Evolutionary conservation across 2,113 vertebrate genomes (phyloP).

Genomic region (Herpetotheres cachinnans): DNA sequence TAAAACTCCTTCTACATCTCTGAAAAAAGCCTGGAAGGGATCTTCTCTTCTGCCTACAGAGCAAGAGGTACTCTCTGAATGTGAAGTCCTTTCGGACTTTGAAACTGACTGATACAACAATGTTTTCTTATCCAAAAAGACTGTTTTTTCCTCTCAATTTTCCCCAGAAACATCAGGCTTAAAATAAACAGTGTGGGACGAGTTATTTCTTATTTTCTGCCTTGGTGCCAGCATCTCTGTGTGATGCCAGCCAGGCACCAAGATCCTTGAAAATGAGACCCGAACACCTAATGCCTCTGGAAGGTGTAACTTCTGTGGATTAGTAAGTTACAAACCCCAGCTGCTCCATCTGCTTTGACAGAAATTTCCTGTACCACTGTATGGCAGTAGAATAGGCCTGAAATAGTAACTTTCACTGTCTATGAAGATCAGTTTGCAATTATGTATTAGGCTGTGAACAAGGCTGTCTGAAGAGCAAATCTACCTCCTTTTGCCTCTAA

Average conservation of each 20-base stretch:
- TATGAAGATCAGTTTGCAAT: not conserved
- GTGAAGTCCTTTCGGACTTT: not conserved
- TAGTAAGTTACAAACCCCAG: not conserved
- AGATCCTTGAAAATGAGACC: not conserved
- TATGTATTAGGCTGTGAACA: not conserved
- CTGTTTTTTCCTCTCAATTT: not conserved
- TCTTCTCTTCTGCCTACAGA: not conserved
- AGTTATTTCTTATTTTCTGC: not conserved
- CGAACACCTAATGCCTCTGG: not conserved
- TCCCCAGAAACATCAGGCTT: not conserved
- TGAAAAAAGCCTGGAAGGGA: not conserved
- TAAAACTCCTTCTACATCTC: not conserved
- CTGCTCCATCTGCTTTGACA: not conserved
- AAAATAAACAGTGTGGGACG: not conserved
- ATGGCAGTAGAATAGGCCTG: not conserved
- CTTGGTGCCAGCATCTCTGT: not conserved
- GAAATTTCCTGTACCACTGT: not conserved
- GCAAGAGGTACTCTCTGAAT: not conserved
- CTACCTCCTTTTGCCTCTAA: not conserved
- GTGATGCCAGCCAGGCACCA: not conserved
- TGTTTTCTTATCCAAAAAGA: not conserved
- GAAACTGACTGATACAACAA: fast-evolving
- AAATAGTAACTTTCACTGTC: not conserved
- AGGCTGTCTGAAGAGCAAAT: not conserved
- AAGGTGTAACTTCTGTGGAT: not conserved